A percentile compares a stretch with the other conserved stretches of the same genome.
phyloP scores from a whole-genome alignment of 2,888 invertebrate species.

The Dione juno region DNA sequence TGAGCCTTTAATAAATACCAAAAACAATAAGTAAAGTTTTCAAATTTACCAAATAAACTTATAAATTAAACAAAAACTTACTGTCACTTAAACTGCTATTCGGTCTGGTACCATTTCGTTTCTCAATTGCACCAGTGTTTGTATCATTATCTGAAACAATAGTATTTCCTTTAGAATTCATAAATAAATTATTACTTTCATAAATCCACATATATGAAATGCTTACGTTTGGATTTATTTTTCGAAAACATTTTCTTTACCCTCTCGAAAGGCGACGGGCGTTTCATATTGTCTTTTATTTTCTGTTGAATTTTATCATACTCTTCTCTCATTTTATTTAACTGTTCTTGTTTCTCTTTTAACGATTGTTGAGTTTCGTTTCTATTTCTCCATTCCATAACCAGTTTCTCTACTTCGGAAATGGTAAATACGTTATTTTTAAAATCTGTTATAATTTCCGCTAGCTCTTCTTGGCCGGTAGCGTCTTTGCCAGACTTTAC shows the following conservation, averaged over 20 bases:
- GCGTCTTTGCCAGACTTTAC: conserved; percentile 74
- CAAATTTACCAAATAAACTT: background rate
- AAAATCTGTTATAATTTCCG: conserved; percentile 94
- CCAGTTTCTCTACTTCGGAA: conserved; percentile 92
- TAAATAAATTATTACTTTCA: background rate
- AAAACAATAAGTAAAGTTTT: conserved; percentile 11
- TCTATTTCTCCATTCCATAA: conserved; percentile 93
- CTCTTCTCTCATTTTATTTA: conserved; percentile 90
- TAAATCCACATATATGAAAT: background rate
- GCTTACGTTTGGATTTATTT: conserved; percentile 81
- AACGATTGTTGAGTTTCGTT: conserved; percentile 94
- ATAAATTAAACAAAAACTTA: conserved; percentile 53
- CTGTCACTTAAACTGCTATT: conserved; percentile 80
- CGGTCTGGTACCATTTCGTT: conserved; percentile 75
- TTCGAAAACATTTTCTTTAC: conserved; percentile 89
- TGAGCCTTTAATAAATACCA: conserved; percentile 79
- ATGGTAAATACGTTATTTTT: conserved; percentile 94
- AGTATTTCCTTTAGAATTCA: conserved; percentile 18
- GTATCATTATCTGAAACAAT: conserved; percentile 66
- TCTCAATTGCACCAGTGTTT: conserved; percentile 71
- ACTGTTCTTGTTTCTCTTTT: conserved; percentile 92
- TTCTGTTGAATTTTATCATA: conserved; percentile 92
- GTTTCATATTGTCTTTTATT: conserved; percentile 89
- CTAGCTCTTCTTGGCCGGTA: conserved; percentile 88
- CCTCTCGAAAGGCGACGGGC: conserved; percentile 91